These are phyloP conservation scores for Dicycla oo DNA, from an alignment of 2,888 invertebrate species.

Conservation along the genomic window DNA sequence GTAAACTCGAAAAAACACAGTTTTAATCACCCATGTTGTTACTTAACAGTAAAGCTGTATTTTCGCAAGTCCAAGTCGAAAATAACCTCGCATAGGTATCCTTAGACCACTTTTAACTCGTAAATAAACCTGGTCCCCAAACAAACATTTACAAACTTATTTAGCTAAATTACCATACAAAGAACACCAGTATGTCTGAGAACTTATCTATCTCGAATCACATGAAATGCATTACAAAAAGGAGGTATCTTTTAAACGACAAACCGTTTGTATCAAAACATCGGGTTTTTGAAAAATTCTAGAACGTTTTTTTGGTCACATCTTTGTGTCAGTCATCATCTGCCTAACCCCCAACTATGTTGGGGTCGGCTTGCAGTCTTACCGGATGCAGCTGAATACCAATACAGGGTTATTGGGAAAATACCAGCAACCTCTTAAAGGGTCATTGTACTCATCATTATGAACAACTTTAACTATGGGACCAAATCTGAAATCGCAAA, in stretches of 20 bases:
- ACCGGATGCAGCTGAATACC: background rate
- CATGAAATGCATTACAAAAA: slow-evolving; percentile 21
- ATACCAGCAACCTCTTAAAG: no score
- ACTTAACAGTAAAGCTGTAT: background rate
- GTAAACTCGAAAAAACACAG: background rate
- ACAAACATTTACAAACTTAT: slow-evolving; percentile 41
- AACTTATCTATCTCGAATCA: slow-evolving; percentile 19
- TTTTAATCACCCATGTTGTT: no score
- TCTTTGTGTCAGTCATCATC: background rate
- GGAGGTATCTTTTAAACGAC: background rate
- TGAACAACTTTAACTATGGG: no score
- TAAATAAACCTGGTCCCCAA: slow-evolving; percentile 34
- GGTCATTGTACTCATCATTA: no score
- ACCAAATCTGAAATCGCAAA: no score
- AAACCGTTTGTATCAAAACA: background rate
- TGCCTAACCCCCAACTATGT: background rate
- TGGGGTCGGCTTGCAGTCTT: background rate
- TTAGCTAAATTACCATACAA: slow-evolving; percentile 32
- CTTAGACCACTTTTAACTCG: slow-evolving; percentile 10
- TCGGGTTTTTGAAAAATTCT: background rate
- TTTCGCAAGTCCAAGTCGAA: slow-evolving; percentile 8
- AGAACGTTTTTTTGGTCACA: background rate
- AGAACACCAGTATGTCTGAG: slow-evolving; percentile 28
- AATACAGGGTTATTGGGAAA: no score
- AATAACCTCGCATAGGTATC: background rate